These are phyloP conservation scores for Poecilus cupreus DNA, from an alignment of 2,888 invertebrate genomes.

Conservation along the genomic window DNA sequence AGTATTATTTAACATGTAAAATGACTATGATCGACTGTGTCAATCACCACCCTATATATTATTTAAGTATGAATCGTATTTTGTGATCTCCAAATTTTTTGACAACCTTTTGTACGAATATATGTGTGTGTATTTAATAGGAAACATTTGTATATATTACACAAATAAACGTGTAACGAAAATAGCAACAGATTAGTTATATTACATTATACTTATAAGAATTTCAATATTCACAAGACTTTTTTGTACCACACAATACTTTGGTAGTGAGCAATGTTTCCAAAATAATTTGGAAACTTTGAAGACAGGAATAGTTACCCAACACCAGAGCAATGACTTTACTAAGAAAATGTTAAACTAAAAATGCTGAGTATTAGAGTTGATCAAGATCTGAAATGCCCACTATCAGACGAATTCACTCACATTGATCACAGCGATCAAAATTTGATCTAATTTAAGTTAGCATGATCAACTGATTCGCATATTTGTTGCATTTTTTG, in stretches of 20 bases:
- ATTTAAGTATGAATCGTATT: no score
- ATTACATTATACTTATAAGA: no score
- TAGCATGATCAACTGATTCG: no score
- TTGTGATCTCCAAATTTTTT: neutral
- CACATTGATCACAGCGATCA: no score
- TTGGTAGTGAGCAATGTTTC: constrained; percentile 55
- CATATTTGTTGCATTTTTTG: no score
- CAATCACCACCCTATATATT: no score
- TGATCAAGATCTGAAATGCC: neutral
- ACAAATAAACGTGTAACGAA: neutral
- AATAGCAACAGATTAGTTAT: constrained; percentile 6
- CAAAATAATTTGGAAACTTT: neutral
- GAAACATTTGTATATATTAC: constrained; percentile 13
- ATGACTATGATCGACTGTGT: no score
- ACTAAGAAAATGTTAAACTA: neutral
- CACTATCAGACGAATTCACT: no score
- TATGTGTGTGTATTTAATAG: constrained; percentile 23
- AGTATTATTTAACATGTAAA: no score
- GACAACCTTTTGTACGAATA: neutral
- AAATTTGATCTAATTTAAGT: no score
- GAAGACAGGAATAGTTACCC: neutral
- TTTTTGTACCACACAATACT: constrained; percentile 53
- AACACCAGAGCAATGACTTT: constrained; percentile 14
- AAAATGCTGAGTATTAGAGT: neutral
- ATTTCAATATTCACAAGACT: constrained; percentile 24